Evolutionary conservation across 2,113 vertebrate genomes (phyloP).

Genomic region (Lasiurus borealis): DNA sequence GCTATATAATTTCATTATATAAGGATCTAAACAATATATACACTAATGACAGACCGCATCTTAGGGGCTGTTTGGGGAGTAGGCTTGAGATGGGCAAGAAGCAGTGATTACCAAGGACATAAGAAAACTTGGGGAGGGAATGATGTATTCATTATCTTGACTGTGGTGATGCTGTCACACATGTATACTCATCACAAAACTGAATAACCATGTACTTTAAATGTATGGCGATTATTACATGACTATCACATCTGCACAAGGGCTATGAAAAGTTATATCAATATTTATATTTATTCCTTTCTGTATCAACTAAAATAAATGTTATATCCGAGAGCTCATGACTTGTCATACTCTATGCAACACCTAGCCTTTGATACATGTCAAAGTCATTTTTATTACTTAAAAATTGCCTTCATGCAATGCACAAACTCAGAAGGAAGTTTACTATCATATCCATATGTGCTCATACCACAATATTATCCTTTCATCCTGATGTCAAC

Average conservation of each 20-base stretch:
- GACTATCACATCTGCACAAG: not conserved
- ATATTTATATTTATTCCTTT: not conserved
- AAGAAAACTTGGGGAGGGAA: not conserved
- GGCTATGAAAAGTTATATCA: not conserved
- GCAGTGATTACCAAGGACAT: accelerated
- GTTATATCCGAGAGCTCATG: not conserved
- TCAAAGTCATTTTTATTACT: not conserved
- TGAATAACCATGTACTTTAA: not conserved
- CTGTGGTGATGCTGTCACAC: not conserved
- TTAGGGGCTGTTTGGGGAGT: no score
- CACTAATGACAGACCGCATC: not conserved
- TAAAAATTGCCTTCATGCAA: not conserved
- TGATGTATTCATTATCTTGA: not conserved
- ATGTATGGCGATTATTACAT: not conserved
- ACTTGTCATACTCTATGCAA: not conserved
- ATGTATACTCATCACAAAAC: not conserved
- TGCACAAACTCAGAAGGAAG: not conserved
- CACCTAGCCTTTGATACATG: not conserved
- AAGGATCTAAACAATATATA: not conserved
- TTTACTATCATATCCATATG: not conserved
- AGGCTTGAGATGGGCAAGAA: not conserved
- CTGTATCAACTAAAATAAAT: not conserved
- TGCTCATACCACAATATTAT: not conserved
- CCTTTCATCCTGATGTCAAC: not conserved
- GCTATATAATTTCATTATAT: not conserved